These are phyloP conservation scores for Acanthosepion esculentum DNA, from an alignment of 2,888 invertebrate species.

Conservation along the genomic window DNA sequence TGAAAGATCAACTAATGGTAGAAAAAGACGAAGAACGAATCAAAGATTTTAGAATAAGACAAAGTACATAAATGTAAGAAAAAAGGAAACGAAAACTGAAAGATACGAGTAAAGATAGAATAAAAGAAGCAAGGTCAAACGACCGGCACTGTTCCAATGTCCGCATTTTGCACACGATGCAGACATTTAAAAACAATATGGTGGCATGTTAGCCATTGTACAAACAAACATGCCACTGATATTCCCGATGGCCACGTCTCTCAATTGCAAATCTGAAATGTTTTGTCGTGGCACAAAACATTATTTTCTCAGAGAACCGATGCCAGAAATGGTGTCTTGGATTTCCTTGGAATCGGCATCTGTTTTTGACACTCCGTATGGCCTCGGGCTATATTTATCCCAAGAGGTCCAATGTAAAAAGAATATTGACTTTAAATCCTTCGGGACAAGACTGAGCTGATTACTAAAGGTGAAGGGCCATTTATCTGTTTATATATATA, in stretches of 20 bases:
- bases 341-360: neutral
- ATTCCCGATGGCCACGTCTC: neutral
- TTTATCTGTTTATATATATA: neutral
- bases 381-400: too few relatives aligned
- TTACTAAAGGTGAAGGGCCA: neutral
- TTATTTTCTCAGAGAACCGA: neutral
- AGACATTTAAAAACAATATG: neutral
- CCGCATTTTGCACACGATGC: neutral
- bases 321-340: constrained; percentile 33
- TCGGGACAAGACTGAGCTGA: neutral
- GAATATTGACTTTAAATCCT: too few relatives aligned
- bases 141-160: neutral
- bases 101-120: neutral
- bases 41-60: too few relatives aligned
- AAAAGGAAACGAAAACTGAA: too few relatives aligned
- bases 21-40: too few relatives aligned
- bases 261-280: constrained; percentile 14
- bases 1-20: too few relatives aligned
- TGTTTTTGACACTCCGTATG: neutral
- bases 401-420: too few relatives aligned
- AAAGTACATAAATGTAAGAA: too few relatives aligned
- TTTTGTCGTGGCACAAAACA: neutral
- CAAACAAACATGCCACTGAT: neutral
- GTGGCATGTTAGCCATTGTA: neutral
- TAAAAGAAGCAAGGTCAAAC: neutral